Evolutionary conservation across 2,113 vertebrate species (phyloP), one percentile per base, ranked within the genome.

Genomic region (Pristiophorus japonicus): DNA sequence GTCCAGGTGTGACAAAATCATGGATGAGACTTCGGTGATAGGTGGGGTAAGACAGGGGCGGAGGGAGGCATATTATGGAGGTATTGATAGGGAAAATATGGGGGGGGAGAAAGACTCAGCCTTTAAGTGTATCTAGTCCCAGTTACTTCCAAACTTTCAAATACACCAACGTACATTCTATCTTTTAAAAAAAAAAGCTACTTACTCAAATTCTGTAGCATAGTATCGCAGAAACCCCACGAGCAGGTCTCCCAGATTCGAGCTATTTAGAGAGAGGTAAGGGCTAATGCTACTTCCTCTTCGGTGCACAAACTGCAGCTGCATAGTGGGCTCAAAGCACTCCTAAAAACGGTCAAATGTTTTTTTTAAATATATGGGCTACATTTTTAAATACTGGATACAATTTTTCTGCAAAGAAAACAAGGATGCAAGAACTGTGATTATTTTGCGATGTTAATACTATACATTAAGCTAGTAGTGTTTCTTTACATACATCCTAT

Each of bases 191-290:
- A 47, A 94, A 96, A 95, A 22, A 75, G 95, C 95, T 96, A 97
- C 97, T 98, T 98, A 99, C 99, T 98, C 99, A 98, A 99, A 99
- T 96, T 98, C 97, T 94, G 97, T 98, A 96, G 98, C 97, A 96
- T 99, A 99, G 96, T 99, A 99, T 97, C 97, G 98, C 96, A 99
- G 98, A 97, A 99, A 99, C 96, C 98, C 99, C 96, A 98, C 96
- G 94, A 99, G 96, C 95, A 99, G 97, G 90, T 99, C 98, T 95
- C 98, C 99, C 96, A 99, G 97, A 95, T 97, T 98, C 30, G 98
- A 98, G 96, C 97, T 97, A 96, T 99, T 99, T 97, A 97, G 98
- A 95, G 99, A 99, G 96, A 96, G 3, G 96, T 98, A 99, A 96
- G 97, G 97, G 96, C 98, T 99, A 96, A 99, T 96, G 96, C 96